phyloP scores from a whole-genome alignment of 1,140 invertebrate genomes.

The Xylocopa sonorina region DNA sequence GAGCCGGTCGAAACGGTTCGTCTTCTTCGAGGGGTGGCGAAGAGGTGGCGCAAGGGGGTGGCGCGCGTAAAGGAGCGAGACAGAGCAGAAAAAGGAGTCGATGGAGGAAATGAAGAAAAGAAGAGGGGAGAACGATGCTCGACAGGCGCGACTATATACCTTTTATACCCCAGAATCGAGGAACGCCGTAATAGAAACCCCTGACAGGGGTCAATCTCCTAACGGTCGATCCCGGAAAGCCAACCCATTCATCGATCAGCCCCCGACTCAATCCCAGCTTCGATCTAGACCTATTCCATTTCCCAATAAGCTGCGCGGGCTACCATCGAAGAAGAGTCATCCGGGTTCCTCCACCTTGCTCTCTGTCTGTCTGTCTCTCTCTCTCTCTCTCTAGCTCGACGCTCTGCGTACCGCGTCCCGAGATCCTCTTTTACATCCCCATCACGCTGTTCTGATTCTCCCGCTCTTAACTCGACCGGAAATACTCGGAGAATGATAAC shows the following conservation, averaged over 20 bases:
- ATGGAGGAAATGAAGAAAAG: background rate
- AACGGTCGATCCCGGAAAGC: slow-evolving; percentile 66
- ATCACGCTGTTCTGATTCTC: background rate
- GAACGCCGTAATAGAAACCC: slow-evolving; percentile 71
- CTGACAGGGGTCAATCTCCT: slow-evolving; percentile 73
- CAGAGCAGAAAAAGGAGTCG: background rate
- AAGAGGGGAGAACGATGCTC: slow-evolving; percentile 8
- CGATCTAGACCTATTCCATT: slow-evolving; percentile 64
- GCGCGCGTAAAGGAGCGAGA: slow-evolving; percentile 1
- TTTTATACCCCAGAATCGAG: slow-evolving; percentile 50
- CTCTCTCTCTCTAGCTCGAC: too few species aligned
- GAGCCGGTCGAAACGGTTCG: slow-evolving; percentile 8
- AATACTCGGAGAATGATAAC: slow-evolving; percentile 33
- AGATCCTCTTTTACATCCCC: background rate
- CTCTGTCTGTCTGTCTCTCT: too few species aligned
- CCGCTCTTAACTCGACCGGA: background rate
- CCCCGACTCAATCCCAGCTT: slow-evolving; percentile 54
- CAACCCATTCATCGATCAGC: slow-evolving; percentile 70
- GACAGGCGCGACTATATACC: slow-evolving; percentile 24
- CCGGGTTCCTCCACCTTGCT: slow-evolving; percentile 22
- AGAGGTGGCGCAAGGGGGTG: too few species aligned
- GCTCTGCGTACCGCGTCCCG: slow-evolving; percentile 40
- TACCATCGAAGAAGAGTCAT: slow-evolving; percentile 59
- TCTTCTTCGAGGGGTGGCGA: background rate
- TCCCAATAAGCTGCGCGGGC: slow-evolving; percentile 54